Evolutionary conservation across 2,797 vertebrate species (phyloP), one percentile per base, ranked within the genome.

Genomic region (Distichodus sexfasciatus): DNA sequence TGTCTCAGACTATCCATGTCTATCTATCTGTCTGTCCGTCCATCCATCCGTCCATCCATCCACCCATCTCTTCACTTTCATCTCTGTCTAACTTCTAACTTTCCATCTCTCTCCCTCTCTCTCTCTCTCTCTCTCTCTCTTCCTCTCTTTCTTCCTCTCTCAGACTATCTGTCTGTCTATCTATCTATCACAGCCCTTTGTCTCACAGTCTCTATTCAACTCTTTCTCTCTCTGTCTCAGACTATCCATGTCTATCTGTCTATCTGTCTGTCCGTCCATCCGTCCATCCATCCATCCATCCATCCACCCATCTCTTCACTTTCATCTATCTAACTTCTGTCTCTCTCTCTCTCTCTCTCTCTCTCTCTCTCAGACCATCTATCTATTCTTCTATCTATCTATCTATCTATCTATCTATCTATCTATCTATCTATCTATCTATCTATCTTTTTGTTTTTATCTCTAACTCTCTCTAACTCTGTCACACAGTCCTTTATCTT

Each of bases 81-180:
- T n/a, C n/a, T n/a, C n/a, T n/a, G n/a, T n/a, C n/a, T n/a, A n/a
- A n/a, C n/a, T n/a, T n/a, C n/a, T n/a, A n/a, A n/a, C n/a, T n/a
- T n/a, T n/a, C n/a, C n/a, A n/a, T 38, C 63, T n/a, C 35, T 14
- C 21, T 24, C 6, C 8, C 48, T 40, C 63, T 53, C 35, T 48
- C 72, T 82, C 71, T 58, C 65, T 78, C 69, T 76, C 12, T 7
- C 66, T 69, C 72, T 53, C 31, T 70, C 41, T 59, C 79, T 81
- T 78, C 29, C 35, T 36, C 28, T 33, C 17, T 12, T 8, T 50
- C 3, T 17, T 1, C 43, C 31, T 44, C 35, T 31, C 6, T 50
- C 14, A 6, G 5, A 54, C 71, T 54, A 12, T 68, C 36, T 6
- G 19, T 40, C 1, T 21, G 8, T 10, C 6, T 5, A 3, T 8